Evolutionary conservation across 2,113 vertebrate genomes (phyloP), one percentile per base, ranked within the genome.

Genomic region (Sceloporus tristichus): DNA sequence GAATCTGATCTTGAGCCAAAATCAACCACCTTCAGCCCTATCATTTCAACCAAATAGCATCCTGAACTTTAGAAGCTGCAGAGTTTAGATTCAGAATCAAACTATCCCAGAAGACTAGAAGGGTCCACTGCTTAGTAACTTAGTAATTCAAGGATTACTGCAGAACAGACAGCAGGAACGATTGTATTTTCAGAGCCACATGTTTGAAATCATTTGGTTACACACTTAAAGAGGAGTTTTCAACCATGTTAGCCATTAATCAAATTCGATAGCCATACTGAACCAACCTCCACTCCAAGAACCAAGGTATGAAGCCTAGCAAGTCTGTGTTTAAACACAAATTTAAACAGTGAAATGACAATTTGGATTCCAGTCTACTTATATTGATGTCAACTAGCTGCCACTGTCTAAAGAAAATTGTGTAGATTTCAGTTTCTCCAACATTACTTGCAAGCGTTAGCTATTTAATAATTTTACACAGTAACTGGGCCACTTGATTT

Each of bases 151-250:
- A 76, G 62, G 56, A 91, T 40, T 81, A 34, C 76, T 79, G 38
- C 80, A 34, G 79, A 80, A 1, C 4, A 78, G 59, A 90, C 87
- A 84, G 56, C 18, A 78, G 81, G 27, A 65, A 66, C n/a, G 27
- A 54, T 38, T 89, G 75, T 81, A 91, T 48, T 87, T 59, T 74
- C 89, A 79, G 5, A 21, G 68, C 27, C 85, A 92, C 90, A 90
- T 76, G 34, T 29, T 88, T 42, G 21, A 5, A 77, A 56, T 80
- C 48, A 56, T 42, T 29, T 10, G 65, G 42, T 1, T 16, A 8
- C 21, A 27, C 38, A 42, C 2, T 66, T 82, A 13, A 82, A 86
- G 27, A 25, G 40, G 16, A 78, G 54, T 68, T 78, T 78, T 78
- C 10, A 85, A 16, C 29, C n/a, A 38, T 53, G 5, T 42, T 66